Evolutionary conservation across 2,113 vertebrate genomes (phyloP).

Genomic region (Zapus hudsonius): DNA sequence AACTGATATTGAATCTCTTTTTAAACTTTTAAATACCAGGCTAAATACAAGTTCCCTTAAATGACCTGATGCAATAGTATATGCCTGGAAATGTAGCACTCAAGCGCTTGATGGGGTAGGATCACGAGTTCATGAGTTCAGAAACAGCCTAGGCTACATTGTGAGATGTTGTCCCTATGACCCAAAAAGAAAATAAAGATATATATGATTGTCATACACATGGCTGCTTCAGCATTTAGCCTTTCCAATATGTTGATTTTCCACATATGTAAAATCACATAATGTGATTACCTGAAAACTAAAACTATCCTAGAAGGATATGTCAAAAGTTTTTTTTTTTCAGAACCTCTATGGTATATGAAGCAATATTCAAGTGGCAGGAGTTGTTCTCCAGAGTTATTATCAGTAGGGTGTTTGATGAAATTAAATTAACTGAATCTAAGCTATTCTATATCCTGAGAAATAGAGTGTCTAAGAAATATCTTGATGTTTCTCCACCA

Average conservation of each 20-base stretch:
- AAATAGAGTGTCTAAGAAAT: not conserved
- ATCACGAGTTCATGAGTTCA: too few relatives aligned
- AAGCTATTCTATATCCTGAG: not conserved
- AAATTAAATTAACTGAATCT: not conserved
- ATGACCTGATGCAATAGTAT: not conserved
- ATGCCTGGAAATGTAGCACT: not conserved
- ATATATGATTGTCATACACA: not conserved
- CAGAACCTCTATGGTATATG: not conserved
- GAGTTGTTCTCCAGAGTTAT: not conserved
- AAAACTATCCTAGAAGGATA: not conserved
- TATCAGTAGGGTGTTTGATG: not conserved
- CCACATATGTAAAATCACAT: not conserved
- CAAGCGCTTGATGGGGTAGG: not conserved
- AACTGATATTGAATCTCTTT: not conserved
- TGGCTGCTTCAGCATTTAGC: not conserved
- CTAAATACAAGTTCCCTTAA: not conserved
- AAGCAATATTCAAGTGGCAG: not conserved
- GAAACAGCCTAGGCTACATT: not conserved
- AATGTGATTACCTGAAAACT: not conserved
- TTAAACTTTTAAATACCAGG: not conserved
- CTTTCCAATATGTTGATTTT: not conserved
- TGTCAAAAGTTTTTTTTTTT: not conserved
- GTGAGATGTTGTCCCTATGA: not conserved
- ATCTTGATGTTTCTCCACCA: not conserved
- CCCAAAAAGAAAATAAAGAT: not conserved